phyloP scores from a whole-genome alignment of 2,113 vertebrate species.

The Ranitomeya imitator region DNA sequence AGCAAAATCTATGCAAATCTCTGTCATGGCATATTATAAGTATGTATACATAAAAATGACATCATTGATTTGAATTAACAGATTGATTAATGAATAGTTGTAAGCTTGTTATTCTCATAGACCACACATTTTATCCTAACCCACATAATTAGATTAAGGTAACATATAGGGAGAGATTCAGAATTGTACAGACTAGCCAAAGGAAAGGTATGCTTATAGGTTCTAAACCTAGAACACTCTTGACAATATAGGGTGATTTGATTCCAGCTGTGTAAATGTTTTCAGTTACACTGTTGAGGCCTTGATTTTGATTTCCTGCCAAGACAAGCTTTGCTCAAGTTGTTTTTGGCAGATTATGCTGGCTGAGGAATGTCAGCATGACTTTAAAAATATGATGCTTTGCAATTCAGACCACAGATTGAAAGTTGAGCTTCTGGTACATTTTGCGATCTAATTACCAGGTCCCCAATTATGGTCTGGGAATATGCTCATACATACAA shows the following conservation, averaged over 20 bases:
- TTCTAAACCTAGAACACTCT: conserved; percentile 71
- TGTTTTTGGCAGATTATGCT: conserved; percentile 90
- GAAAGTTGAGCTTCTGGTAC: conserved; percentile 85
- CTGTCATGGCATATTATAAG: neutral
- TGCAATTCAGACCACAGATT: conserved; percentile 86
- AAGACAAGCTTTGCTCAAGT: conserved; percentile 89
- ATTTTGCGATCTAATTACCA: conserved; percentile 83
- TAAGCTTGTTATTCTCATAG: conserved; percentile 29
- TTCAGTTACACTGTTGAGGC: conserved; percentile 92
- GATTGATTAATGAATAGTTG: conserved; percentile 33
- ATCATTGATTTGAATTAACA: conserved; percentile 28
- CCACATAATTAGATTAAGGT: conserved; percentile 41
- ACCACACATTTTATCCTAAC: conserved; percentile 35
- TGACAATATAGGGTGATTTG: conserved; percentile 79
- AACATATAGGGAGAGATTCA: conserved; percentile 63
- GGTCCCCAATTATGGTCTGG: conserved; percentile 75
- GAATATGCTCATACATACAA: conserved; percentile 61
- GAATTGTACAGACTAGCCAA: conserved; percentile 70
- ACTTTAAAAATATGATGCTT: conserved; percentile 92
- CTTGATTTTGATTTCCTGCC: conserved; percentile 85
- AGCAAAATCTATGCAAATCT: neutral
- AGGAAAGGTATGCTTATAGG: conserved; percentile 61
- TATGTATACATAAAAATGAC: conserved; percentile 20
- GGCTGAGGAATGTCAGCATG: conserved; percentile 95
- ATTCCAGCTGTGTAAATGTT: conserved; percentile 99